Conservation (phyloP, 2,113 vertebrate genomes). For the Callocephalon fimbriatum region DNA sequence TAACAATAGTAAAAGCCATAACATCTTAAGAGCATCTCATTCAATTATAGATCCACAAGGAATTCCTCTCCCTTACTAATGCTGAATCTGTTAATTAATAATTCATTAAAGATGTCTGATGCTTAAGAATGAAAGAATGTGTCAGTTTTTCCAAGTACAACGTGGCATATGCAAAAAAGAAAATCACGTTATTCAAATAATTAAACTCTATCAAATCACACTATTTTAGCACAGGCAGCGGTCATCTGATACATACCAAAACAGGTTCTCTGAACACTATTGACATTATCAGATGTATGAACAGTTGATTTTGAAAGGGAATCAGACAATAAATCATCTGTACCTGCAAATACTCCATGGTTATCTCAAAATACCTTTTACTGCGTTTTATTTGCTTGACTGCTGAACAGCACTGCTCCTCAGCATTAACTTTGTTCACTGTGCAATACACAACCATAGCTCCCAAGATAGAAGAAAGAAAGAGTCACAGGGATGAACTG, state of each 20-base stretch:
- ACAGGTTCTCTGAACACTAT: neutral
- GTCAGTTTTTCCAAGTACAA: neutral
- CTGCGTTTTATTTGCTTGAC: neutral
- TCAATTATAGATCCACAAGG: neutral
- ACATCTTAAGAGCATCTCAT: neutral
- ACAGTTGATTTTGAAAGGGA: neutral
- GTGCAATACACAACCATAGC: neutral
- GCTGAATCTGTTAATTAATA: neutral
- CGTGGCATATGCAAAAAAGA: neutral
- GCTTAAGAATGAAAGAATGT: neutral
- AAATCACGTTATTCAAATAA: neutral
- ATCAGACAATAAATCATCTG: neutral
- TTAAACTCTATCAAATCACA: neutral
- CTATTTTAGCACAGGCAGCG: neutral
- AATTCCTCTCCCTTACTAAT: neutral
- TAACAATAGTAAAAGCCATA: neutral
- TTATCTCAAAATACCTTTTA: neutral
- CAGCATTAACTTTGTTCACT: neutral
- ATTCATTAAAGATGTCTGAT: neutral
- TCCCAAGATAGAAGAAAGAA: neutral
- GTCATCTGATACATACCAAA: neutral
- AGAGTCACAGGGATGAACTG: neutral
- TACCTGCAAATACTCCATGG: neutral
- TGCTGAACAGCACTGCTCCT: neutral
- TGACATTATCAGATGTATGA: neutral